Evolutionary conservation across 2,888 invertebrate genomes (phyloP), one percentile per base, ranked within the genome.

Genomic region (Acleris holmiana): DNA sequence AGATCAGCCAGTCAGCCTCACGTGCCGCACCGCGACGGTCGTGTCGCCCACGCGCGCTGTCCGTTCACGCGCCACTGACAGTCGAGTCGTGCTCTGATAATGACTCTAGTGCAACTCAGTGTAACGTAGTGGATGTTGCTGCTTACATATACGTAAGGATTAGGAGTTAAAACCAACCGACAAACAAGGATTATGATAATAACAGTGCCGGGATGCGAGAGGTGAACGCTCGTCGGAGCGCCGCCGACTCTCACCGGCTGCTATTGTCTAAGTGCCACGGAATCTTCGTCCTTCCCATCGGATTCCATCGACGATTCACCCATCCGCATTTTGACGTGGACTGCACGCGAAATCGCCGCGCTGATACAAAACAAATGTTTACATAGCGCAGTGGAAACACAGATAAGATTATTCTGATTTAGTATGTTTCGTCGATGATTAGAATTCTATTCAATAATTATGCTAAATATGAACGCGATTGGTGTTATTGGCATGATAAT

Each of bases 221-320:
- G 91, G 91, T 91, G 88, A 92, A 92, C 83, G 91, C 86, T 91
- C 91, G 89, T 89, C 89, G 84, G 84, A 82, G 85, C 88, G 89
- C 88, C 89, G 91, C 89, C 89, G 86, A 88, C 91, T 91, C 91
- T 89, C 91, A 86, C 90, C 88, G 86, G 84, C 84, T 73, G 85
- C 87, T 90, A 91, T 91, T 91, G 91, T 92, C 89, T 90, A 87
- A 89, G 88, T 89, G 91, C 88, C 85, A 84, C 89, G 89, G 90
- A 88, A 89, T 91, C 91, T 90, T 90, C 85, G 90, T 91, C 89
- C 91, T 91, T 89, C 87, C 85, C 89, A 89, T 87, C 86, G 86
- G 85, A 90, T 88, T 88, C 89, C 88, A 83, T 82, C 84, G 84
- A 83, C 83, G 86, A 84, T 81, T 85, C 85, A 88, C 87, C 88